A percentile compares a stretch with the other conserved stretches of the same genome.
These are phyloP conservation scores for Volucella inanis DNA, from an alignment of 2,888 invertebrate species.

Conservation along the genomic window DNA sequence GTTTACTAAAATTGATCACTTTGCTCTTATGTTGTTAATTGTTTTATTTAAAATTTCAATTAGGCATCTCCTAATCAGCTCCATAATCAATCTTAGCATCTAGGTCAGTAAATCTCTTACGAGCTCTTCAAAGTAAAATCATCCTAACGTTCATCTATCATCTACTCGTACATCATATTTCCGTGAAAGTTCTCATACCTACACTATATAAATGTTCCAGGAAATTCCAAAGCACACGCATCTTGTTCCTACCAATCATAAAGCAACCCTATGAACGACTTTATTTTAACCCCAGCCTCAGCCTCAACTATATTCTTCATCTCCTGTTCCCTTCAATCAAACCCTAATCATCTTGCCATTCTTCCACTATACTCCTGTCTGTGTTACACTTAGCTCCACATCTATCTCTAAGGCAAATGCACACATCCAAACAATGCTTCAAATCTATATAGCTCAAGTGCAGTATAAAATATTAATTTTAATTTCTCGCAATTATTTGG, in stretches of 20 bases:
- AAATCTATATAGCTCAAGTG: slow-evolving; percentile 62
- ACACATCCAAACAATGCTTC: slow-evolving; percentile 42
- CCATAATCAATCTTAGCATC: too few relatives aligned
- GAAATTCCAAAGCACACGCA: background rate
- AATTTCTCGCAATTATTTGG: slow-evolving; percentile 64
- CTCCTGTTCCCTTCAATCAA: background rate
- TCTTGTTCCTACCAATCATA: background rate
- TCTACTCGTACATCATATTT: background rate
- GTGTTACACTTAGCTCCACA: background rate
- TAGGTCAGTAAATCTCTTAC: too few relatives aligned
- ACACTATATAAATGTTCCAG: background rate
- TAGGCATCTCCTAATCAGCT: too few relatives aligned
- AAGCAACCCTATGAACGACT: background rate
- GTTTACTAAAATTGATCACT: too few relatives aligned
- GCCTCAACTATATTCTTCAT: too few relatives aligned
- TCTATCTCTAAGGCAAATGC: too few relatives aligned
- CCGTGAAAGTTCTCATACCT: background rate
- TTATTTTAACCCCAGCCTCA: background rate
- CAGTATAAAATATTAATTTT: slow-evolving; percentile 71
- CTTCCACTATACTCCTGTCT: background rate
- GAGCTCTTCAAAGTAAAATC: background rate
- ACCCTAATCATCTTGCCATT: slow-evolving; percentile 25
- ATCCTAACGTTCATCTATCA: background rate
- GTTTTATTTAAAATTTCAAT: too few relatives aligned
- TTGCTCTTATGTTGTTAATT: too few relatives aligned